Conservation (phyloP, 2,113 vertebrate genomes). For the Ornithorhynchus anatinus region DNA sequence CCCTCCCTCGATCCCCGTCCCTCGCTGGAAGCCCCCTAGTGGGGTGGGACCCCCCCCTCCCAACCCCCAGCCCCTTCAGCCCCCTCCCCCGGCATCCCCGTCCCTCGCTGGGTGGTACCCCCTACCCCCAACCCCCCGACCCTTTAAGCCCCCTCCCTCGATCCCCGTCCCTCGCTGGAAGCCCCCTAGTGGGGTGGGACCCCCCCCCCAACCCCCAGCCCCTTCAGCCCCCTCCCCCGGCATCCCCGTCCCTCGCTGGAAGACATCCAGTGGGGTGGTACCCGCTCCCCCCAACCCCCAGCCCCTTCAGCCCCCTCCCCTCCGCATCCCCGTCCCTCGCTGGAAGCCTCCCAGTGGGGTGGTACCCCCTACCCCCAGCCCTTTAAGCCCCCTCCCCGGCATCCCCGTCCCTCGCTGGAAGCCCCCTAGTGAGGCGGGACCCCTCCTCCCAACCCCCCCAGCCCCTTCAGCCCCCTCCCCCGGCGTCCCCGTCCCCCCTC, state of each 20-base stretch:
- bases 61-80: background rate
- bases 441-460: conserved; percentile 3
- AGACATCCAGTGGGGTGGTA: background rate
- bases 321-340: background rate
- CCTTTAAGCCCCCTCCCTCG: background rate
- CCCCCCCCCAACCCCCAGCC: background rate
- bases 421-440: background rate
- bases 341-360: background rate
- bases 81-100: background rate
- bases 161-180: background rate
- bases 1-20: background rate
- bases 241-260: background rate
- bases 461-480: conserved; percentile 2
- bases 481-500: background rate
- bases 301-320: background rate
- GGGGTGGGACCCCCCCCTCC: background rate
- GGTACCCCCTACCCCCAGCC: background rate
- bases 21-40: too few species aligned
- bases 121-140: background rate
- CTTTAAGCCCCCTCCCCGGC: too few species aligned
- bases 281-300: background rate
- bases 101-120: background rate
- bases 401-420: too few species aligned
- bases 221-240: background rate
- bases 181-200: background rate